A percentile compares a stretch with the other conserved stretches of the same genome.
phyloP scores from a whole-genome alignment of 2,797 vertebrate genomes.

The Danio jaintianensis region DNA sequence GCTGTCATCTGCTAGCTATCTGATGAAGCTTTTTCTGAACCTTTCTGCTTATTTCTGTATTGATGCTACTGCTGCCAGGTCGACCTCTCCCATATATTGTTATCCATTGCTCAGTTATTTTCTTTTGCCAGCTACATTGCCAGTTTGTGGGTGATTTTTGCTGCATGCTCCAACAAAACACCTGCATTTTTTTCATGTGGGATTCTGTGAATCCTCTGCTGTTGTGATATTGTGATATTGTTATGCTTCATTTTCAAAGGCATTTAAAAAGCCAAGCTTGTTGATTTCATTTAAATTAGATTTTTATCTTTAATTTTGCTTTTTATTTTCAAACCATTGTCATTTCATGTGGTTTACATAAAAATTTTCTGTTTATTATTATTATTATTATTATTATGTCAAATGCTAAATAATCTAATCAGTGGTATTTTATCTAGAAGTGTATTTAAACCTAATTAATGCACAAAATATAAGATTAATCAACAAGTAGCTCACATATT shows the following conservation, averaged over 20 bases:
- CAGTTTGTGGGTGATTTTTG: constrained; percentile 33
- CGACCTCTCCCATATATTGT: constrained; percentile 65
- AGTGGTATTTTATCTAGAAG: not conserved
- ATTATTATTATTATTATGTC: constrained; percentile 24
- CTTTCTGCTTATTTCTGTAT: constrained; percentile 66
- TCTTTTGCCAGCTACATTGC: constrained; percentile 81
- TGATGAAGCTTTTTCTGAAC: constrained; percentile 72
- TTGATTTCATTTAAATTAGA: constrained; percentile 22
- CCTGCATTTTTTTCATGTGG: constrained; percentile 42
- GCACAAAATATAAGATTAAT: not conserved
- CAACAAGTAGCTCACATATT: not conserved
- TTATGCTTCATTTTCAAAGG: constrained; percentile 21
- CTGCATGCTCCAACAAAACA: constrained; percentile 58
- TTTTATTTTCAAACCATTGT: constrained; percentile 51
- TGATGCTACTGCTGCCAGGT: constrained; percentile 64
- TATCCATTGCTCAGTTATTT: constrained; percentile 69
- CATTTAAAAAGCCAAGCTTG: constrained; percentile 21
- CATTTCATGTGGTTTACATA: constrained; percentile 55
- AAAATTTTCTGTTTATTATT: constrained; percentile 17
- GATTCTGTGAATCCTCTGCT: constrained; percentile 50
- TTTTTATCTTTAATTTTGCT: constrained; percentile 28
- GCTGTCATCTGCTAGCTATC: constrained; percentile 58
- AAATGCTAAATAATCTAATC: not conserved
- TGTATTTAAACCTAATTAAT: not conserved
- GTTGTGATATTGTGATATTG: constrained; percentile 37